phyloP scores from a whole-genome alignment of 2,113 vertebrate genomes.

The Daboia siamensis region DNA sequence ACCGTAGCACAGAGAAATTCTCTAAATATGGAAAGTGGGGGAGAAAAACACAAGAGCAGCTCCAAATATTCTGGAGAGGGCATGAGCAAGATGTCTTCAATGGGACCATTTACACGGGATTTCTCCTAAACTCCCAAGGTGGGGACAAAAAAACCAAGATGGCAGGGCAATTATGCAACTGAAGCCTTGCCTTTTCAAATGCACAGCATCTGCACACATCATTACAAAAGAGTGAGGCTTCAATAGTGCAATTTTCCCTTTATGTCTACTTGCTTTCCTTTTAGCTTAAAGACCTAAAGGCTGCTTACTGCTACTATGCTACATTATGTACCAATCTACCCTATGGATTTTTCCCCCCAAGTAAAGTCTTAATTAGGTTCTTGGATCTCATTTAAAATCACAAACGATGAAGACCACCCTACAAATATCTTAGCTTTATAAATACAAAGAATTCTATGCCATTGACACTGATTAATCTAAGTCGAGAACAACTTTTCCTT shows the following conservation, averaged over 20 bases:
- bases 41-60: background rate
- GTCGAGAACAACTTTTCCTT: background rate
- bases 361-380: background rate
- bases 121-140: background rate
- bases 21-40: background rate
- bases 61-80: background rate
- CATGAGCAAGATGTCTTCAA: background rate
- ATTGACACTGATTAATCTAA: background rate
- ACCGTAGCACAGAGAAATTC: background rate
- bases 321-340: background rate
- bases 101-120: background rate
- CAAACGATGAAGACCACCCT: background rate
- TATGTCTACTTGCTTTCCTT: background rate
- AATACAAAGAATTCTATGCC: background rate
- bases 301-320: too few relatives aligned
- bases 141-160: background rate
- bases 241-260: background rate
- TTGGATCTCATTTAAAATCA: background rate
- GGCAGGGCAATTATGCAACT: background rate
- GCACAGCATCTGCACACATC: background rate
- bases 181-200: background rate
- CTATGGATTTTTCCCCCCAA: background rate
- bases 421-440: background rate
- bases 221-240: background rate
- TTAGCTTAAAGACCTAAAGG: background rate